Evolutionary conservation across 1,140 invertebrate genomes (phyloP).

Genomic region (Cepaea nemoralis): DNA sequence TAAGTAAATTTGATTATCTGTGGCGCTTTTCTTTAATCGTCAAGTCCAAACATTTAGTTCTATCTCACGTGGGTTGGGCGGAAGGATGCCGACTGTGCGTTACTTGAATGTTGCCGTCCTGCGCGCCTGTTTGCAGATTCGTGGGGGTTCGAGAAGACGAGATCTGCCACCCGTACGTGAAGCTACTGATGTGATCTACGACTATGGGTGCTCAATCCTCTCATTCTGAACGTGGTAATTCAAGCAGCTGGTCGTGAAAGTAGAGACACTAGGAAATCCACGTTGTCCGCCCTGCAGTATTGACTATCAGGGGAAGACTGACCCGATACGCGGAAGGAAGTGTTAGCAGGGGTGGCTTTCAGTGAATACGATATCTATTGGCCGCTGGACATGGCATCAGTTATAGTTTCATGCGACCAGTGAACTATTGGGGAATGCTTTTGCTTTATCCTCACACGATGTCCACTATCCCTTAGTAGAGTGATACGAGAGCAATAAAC

Average conservation of each 20-base stretch:
- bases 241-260: neutral
- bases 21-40: neutral
- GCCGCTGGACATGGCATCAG: neutral
- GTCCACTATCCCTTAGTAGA: too few relatives aligned
- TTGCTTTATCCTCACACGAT: too few relatives aligned
- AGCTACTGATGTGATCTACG: neutral
- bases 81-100: neutral
- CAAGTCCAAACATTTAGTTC: neutral
- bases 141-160: neutral
- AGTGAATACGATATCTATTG: neutral
- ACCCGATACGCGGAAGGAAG: neutral
- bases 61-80: neutral
- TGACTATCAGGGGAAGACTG: neutral
- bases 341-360: neutral
- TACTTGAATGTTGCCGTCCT: neutral
- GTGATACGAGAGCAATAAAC: too few relatives aligned
- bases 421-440: too few relatives aligned
- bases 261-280: neutral
- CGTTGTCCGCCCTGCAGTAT: neutral
- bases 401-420: too few relatives aligned
- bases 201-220: neutral
- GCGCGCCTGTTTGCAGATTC: neutral
- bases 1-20: neutral
- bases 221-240: neutral
- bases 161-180: neutral